Percentiles rank a stretch among this genome's conserved stretches.
These are phyloP conservation scores for Cerastis leucographa DNA, from an alignment of 2,888 invertebrate genomes.

Conservation along the genomic window DNA sequence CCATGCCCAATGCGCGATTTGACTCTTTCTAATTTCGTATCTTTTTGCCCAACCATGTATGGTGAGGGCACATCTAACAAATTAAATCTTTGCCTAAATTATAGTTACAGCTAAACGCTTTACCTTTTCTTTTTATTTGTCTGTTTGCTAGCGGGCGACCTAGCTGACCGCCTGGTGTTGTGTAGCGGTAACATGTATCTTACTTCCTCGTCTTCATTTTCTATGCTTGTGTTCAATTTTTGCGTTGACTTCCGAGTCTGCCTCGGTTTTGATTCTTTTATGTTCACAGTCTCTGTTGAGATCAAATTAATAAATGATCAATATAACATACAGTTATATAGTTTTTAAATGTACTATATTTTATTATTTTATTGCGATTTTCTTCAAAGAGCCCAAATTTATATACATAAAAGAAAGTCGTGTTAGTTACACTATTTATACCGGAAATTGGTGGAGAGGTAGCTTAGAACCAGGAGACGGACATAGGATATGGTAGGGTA, in stretches of 20 bases:
- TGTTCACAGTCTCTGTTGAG: slow-evolving; percentile 49
- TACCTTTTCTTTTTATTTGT: slow-evolving; percentile 63
- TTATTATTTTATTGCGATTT: background rate
- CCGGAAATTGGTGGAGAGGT: too few relatives aligned
- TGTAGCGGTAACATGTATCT: slow-evolving; percentile 71
- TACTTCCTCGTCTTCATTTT: slow-evolving; percentile 54
- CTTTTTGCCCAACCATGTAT: background rate
- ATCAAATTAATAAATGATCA: slow-evolving; percentile 1
- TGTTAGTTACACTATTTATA: too few relatives aligned
- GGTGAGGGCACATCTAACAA: background rate
- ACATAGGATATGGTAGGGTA: too few relatives aligned
- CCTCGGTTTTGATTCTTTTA: slow-evolving; percentile 33
- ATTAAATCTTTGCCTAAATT: slow-evolving; percentile 1
- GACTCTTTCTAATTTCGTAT: background rate
- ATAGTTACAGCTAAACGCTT: slow-evolving; percentile 46
- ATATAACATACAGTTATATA: background rate
- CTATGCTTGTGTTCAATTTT: slow-evolving; percentile 33
- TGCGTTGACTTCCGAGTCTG: slow-evolving; percentile 53
- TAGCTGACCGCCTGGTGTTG: slow-evolving; percentile 20
- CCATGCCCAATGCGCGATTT: background rate
- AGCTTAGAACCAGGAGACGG: too few relatives aligned
- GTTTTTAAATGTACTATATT: background rate
- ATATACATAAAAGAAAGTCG: too few relatives aligned
- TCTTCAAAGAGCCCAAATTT: background rate
- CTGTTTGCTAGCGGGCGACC: slow-evolving; percentile 39